Evolutionary conservation across 2,888 invertebrate genomes (phyloP), one percentile per base, ranked within the genome.

Genomic region (Hetaerina titia): DNA sequence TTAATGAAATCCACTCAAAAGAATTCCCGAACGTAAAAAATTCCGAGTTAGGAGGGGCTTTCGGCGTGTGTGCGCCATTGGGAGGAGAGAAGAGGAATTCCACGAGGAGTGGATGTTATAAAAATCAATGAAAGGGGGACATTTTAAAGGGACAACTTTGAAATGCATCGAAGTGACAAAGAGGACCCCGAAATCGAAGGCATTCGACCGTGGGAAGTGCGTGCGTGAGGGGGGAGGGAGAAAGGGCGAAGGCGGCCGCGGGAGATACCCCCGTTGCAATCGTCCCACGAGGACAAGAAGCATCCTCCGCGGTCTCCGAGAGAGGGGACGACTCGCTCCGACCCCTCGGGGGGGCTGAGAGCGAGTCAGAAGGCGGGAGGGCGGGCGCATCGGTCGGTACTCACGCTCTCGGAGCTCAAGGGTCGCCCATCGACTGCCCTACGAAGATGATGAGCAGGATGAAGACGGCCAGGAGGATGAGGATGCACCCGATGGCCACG

Each of bases 371-470:
- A 22, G 69, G 69, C 13, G 6, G 69, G 19, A 5, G 13, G 69
- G 17, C 8, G 22, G 19, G 15, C 15, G 5, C 69, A 5, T 6
- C 69, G 60, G 13, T n/a, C n/a, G 45, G 45, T 45, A 63, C 95
- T 95, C 69, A 89, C 74, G 31, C 19, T 88, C 13, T n/a, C 56
- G 56, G 90, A 88, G 19, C 58, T 94, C 92, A 92, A 57, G 56
- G 94, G 31, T 90, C 94, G 90, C 96, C 96, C 95, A 98, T 98
- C 96, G 98, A 98, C 97, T 98, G 98, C 56, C 98, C 98, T 95
- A 98, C 98, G 96, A 98, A 98, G 96, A 98, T 98, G 97, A 98
- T 98, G 96, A 98, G 98, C 96, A 98, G 97, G 96, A 98, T 98
- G 97, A 98, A 98, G 96, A 98, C 98, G 96, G 98, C 98, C 96